A percentile compares a stretch with the other conserved stretches of the same genome.
Conservation (phyloP, 1,140 invertebrate species). For the Trachymyrmex septentrionalis region DNA sequence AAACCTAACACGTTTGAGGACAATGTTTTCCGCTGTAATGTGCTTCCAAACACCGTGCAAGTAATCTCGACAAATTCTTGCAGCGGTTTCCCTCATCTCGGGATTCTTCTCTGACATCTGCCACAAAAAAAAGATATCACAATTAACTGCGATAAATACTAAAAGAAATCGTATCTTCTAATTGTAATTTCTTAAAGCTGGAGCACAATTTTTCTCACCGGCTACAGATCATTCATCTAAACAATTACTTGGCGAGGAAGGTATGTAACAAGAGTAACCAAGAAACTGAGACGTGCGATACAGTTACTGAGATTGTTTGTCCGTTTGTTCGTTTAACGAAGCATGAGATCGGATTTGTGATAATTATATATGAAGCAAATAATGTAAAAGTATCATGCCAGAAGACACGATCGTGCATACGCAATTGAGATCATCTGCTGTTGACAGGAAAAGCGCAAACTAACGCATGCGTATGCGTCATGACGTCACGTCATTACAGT, state of each 20-base stretch:
- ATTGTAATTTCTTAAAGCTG: neutral
- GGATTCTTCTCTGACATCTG: constrained; percentile 87
- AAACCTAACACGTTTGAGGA: constrained; percentile 94
- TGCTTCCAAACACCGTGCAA: constrained; percentile 95
- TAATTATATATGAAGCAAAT: neutral
- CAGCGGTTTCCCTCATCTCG: constrained; percentile 93
- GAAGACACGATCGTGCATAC: neutral
- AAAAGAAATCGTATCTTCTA: too few relatives aligned
- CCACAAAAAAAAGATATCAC: constrained; percentile 3
- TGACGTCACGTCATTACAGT: constrained; percentile 11
- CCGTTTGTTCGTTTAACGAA: neutral
- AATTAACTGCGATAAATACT: neutral
- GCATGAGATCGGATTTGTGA: neutral
- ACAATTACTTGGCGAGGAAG: neutral
- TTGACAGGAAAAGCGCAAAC: neutral
- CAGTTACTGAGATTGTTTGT: neutral
- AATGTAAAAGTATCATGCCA: neutral
- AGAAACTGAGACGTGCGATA: neutral
- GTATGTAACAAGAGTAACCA: neutral
- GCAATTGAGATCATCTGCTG: constrained; percentile 28
- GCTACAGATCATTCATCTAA: constrained; percentile 28
- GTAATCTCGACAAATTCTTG: constrained; percentile 94
- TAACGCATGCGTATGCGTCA: constrained; percentile 38
- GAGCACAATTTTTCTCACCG: constrained; percentile 45
- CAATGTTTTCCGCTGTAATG: constrained; percentile 91